A percentile compares a stretch with the other conserved stretches of the same genome.
phyloP scores from a whole-genome alignment of 2,113 vertebrate genomes.

The Pogona vitticeps region DNA sequence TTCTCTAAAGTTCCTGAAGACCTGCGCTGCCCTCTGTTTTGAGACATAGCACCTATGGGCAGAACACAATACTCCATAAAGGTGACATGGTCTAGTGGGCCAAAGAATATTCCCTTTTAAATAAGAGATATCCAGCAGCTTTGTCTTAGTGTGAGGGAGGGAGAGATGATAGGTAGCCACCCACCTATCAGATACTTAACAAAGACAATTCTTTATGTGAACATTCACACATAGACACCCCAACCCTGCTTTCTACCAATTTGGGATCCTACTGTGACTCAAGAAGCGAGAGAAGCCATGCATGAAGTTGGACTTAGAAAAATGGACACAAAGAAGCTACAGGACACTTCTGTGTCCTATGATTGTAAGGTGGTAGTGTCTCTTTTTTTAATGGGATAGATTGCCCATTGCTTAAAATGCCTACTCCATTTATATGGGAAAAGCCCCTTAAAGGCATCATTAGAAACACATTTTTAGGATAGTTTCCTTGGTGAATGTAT shows the following conservation, averaged over 20 bases:
- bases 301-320: background rate
- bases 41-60: background rate
- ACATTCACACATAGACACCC: background rate
- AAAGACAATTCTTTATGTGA: background rate
- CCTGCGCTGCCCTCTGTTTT: background rate
- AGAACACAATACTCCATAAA: background rate
- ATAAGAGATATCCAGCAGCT: background rate
- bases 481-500: background rate
- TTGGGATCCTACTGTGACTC: background rate
- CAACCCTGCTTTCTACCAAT: background rate
- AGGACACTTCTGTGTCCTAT: background rate
- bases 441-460: background rate
- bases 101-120: background rate
- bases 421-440: background rate
- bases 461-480: constrained; percentile 1
- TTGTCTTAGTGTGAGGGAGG: background rate
- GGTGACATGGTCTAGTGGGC: background rate
- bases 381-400: background rate
- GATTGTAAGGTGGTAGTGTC: background rate
- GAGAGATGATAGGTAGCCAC: background rate
- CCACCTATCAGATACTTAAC: background rate
- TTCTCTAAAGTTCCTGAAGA: background rate
- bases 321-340: background rate
- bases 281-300: background rate
- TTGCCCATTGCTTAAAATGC: background rate